Evolutionary conservation across 1,140 invertebrate genomes (phyloP), one percentile per base, ranked within the genome.

Genomic region (Akabosia matsudoensis): DNA sequence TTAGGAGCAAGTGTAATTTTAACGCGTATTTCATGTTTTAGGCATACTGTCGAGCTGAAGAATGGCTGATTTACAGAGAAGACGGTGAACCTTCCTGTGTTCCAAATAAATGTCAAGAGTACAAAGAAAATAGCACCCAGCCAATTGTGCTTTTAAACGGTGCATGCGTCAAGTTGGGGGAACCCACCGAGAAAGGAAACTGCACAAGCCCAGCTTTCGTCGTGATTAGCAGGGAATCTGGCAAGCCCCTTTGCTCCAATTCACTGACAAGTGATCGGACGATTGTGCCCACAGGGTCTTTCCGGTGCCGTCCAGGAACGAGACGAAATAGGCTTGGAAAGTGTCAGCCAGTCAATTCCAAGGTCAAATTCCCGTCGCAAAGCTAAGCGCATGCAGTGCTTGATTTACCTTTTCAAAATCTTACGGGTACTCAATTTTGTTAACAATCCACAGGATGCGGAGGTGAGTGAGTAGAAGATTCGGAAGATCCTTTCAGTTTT

Each of bases 31-130:
- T 45, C 37, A 37, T 72, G 7, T 64, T 64, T 30, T 18, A 72
- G 70, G 72, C 70, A 0, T 77, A 70, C 22, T 77, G 76, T 37
- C 0, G n/a, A 13, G 0, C 3, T 33, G 73, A 67, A 26, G 16
- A 77, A 77, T 77, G 76, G 76, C 33, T 77, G 10, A 70, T 74
- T 26, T 74, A 70, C n/a, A 45, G 70, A 10, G 22, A 37, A 1
- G 24, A 51, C 18, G 14, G 31, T 10, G 33, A 31, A 28, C 73
- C 73, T 26, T 7, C 30, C 45, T 77, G 76, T 26, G 28, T 22
- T 0, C 10, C 37, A 22, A 77, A 77, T 24, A 33, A 33, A 33
- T 77, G 76, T 37, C 13, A 33, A 1, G 51, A 31, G 1, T 64
- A 26, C 34, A 52, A 34, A 52, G 45, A 71, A n/a, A 51, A 72